Evolutionary conservation across 2,888 invertebrate species (phyloP).

Genomic region (Dolichopus griseipennis): DNA sequence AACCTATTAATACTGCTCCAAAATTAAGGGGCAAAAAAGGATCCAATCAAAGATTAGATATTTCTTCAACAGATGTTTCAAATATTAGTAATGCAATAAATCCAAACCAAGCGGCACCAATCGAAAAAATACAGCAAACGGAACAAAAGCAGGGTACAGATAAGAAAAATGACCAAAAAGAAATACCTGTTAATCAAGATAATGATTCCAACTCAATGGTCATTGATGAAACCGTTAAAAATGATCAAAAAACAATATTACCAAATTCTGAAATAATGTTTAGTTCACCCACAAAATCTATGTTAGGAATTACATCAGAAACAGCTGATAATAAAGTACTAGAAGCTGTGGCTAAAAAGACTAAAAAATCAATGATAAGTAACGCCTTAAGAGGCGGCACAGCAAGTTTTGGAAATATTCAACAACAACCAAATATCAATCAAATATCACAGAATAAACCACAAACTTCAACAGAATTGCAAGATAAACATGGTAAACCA

Average conservation of each 20-base stretch:
- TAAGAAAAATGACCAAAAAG: neutral
- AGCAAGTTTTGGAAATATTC: conserved; percentile 13
- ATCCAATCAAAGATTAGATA: conserved; percentile 25
- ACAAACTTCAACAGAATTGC: neutral
- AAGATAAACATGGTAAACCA: conserved; percentile 10
- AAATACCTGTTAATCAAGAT: conserved; percentile 19
- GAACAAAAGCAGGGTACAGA: neutral
- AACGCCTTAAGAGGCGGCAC: conserved; percentile 24
- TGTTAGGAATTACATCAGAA: conserved; percentile 11
- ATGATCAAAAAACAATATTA: conserved; percentile 13
- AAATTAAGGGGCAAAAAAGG: conserved; percentile 35
- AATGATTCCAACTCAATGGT: conserved; percentile 20
- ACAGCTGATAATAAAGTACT: conserved; percentile 32
- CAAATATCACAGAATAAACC: conserved; percentile 15
- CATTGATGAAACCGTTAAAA: conserved; percentile 15
- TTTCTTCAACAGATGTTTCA: neutral
- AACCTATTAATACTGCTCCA: conserved; percentile 37
- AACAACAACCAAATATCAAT: conserved; percentile 14
- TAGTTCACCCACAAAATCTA: conserved; percentile 10
- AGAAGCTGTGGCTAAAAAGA: conserved; percentile 39
- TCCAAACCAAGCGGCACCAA: neutral
- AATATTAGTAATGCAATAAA: neutral
- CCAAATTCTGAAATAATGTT: conserved; percentile 13
- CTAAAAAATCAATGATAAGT: conserved; percentile 38
- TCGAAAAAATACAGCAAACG: neutral